phyloP scores from a whole-genome alignment of 1,140 invertebrate species.

The Argopecten irradians region DNA sequence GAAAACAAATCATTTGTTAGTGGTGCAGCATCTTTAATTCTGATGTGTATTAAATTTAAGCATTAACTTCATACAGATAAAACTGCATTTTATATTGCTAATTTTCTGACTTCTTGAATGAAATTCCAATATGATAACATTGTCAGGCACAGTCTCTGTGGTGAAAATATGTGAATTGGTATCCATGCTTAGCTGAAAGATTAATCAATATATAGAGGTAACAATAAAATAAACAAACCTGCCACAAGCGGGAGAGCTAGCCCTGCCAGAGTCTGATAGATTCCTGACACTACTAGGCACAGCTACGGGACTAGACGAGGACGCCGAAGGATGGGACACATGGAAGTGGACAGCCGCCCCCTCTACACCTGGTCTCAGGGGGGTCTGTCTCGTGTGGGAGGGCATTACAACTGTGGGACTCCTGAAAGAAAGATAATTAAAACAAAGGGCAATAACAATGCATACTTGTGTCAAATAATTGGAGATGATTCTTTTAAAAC shows the following conservation, averaged over 20 bases:
- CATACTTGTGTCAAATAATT: no score
- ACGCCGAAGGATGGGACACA: slow-evolving; percentile 28
- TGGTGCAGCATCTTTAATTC: no score
- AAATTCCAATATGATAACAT: no score
- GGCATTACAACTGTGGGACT: slow-evolving; percentile 36
- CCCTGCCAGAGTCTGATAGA: slow-evolving; percentile 40
- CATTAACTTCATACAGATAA: no score
- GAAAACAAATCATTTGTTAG: no score
- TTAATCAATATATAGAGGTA: neutral
- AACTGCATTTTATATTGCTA: no score
- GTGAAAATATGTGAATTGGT: no score
- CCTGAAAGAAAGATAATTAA: slow-evolving; percentile 25
- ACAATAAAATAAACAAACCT: slow-evolving; percentile 43
- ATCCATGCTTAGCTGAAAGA: neutral
- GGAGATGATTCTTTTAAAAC: neutral
- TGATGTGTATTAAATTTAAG: no score
- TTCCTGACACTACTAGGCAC: slow-evolving; percentile 50
- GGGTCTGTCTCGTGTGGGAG: neutral
- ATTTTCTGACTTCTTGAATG: no score
- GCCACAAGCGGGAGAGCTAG: slow-evolving; percentile 57
- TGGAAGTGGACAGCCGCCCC: slow-evolving; percentile 34
- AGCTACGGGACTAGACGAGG: slow-evolving; percentile 57
- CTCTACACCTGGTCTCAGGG: neutral
- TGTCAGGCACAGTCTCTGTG: no score
- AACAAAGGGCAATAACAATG: neutral